These are phyloP conservation scores for Nematopogon swammerdamellus DNA, from an alignment of 2,888 invertebrate species.

Conservation along the genomic window DNA sequence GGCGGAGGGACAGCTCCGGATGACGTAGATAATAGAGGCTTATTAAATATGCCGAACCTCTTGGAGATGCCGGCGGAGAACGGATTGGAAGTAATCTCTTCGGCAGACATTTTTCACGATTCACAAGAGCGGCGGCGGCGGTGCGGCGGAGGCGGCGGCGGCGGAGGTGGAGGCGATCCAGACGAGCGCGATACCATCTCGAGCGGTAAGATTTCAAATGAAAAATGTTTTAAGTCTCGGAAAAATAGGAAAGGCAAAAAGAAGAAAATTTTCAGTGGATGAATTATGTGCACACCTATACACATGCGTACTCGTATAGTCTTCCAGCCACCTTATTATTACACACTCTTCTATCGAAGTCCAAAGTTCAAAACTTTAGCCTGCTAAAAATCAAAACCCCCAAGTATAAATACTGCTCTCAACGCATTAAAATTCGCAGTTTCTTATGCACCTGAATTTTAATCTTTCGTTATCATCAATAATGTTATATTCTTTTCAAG, in stretches of 20 bases:
- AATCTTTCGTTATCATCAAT: too few relatives aligned
- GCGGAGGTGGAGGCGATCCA: conserved; percentile 14
- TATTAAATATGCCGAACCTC: conserved; percentile 43
- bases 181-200: conserved; percentile 26
- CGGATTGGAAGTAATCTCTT: conserved; percentile 41
- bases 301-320: too few relatives aligned
- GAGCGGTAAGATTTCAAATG: conserved; percentile 18
- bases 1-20: conserved; percentile 10
- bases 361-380: too few relatives aligned
- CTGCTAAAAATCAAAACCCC: too few relatives aligned
- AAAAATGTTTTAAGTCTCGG: conserved; percentile 11
- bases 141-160: conserved; percentile 14
- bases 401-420: too few relatives aligned
- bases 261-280: too few relatives aligned
- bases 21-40: conserved; percentile 36
- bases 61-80: conserved; percentile 21
- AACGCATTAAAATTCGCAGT: too few relatives aligned
- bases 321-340: too few relatives aligned
- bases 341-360: too few relatives aligned
- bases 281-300: too few relatives aligned
- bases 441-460: too few relatives aligned
- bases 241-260: background rate
- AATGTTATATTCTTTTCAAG: too few relatives aligned
- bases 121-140: conserved; percentile 16
- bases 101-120: conserved; percentile 33